Conservation (phyloP, 2,113 vertebrate species). For the Pipa parva region DNA sequence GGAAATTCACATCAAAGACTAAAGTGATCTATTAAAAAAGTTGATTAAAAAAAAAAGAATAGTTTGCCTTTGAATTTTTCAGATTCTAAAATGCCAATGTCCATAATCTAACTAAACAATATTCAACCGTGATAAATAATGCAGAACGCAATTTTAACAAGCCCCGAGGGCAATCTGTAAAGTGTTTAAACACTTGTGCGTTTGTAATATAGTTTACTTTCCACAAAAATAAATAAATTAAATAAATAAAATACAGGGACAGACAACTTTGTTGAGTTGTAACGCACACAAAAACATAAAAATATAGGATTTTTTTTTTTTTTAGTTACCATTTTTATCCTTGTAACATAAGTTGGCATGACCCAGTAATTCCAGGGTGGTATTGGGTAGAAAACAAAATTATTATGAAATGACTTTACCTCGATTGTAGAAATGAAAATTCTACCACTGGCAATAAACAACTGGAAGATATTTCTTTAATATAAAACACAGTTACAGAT, state of each 20-base stretch:
- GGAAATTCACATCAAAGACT: not conserved
- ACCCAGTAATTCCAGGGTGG: not conserved
- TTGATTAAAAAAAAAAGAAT: not conserved
- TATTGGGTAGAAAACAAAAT: not conserved
- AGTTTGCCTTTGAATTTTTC: not conserved
- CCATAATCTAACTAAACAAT: not conserved
- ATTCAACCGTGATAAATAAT: conserved; percentile 24
- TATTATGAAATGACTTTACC: conserved; percentile 5
- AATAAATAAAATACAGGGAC: not conserved
- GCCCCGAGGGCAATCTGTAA: not conserved
- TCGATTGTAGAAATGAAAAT: conserved; percentile 4
- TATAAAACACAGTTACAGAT: not conserved
- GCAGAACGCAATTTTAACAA: conserved; percentile 30
- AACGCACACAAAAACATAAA: too few relatives aligned
- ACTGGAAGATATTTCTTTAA: conserved; percentile 14
- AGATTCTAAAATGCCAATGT: not conserved
- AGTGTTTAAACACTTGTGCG: conserved; percentile 7
- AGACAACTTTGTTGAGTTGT: too few relatives aligned
- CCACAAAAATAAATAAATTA: not conserved
- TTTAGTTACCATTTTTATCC: not conserved
- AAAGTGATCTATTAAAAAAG: not conserved
- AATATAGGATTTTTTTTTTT: not conserved
- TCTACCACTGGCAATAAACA: not conserved
- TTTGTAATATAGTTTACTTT: conserved; percentile 15
- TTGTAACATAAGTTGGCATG: not conserved